Evolutionary conservation across 1,140 invertebrate genomes (phyloP).

Genomic region (Formica exsecta): DNA sequence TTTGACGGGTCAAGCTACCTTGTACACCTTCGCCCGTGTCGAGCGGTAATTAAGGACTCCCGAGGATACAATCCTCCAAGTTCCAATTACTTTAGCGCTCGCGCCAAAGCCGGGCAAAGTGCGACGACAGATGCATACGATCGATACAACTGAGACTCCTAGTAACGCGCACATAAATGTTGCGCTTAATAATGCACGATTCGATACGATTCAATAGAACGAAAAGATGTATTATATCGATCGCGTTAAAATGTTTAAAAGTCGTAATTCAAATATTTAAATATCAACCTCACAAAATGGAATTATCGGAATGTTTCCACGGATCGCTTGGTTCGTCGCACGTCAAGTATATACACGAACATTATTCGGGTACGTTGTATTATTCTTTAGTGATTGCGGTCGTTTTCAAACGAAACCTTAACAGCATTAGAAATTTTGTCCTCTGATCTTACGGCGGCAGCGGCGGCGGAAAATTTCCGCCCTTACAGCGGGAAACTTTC

Average conservation of each 20-base stretch:
- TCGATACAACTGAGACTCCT: conserved; percentile 49
- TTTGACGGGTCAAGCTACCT: conserved; percentile 69
- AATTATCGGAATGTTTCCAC: background rate
- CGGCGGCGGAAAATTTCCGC: conserved; percentile 66
- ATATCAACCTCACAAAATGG: background rate
- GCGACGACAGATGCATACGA: conserved; percentile 63
- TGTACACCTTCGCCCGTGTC: conserved; percentile 65
- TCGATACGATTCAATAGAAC: conserved; percentile 47
- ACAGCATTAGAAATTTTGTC: conserved; percentile 52
- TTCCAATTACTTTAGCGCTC: conserved; percentile 62
- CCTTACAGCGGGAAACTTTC: conserved; percentile 65
- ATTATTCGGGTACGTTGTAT: background rate
- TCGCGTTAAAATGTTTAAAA: conserved; percentile 63
- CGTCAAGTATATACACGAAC: background rate
- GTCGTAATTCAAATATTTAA: conserved; percentile 60
- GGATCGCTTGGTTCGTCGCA: background rate
- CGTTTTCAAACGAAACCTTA: conserved; percentile 51
- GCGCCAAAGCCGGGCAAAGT: conserved; percentile 56
- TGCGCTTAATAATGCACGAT: conserved; percentile 66
- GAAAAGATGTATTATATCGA: conserved; percentile 56
- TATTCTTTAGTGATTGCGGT: background rate
- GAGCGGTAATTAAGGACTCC: conserved; percentile 72
- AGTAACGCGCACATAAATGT: conserved; percentile 39
- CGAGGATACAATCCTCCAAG: conserved; percentile 60
- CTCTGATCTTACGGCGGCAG: conserved; percentile 3